Base-by-base conservation (phyloP, 2,797 vertebrate genomes). In the Melanogrammus aeglefinus region DNA sequence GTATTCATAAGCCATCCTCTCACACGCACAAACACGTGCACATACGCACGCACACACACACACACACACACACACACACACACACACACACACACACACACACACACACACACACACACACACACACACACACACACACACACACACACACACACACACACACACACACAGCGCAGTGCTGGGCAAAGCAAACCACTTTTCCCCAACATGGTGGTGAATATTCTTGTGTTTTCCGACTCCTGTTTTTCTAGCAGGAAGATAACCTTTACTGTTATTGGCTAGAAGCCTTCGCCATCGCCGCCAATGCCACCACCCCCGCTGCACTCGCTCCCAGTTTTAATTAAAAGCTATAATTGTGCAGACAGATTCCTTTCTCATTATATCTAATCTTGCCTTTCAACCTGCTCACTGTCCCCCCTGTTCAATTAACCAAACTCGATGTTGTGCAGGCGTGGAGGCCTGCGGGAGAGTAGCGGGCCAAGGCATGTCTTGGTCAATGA, bases 341-440 rank as follows among this genome's bases (percentile, higher is more conserved):
- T 92, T 92, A 92, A 69, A 91, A 88, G 79, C 76, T 85, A 78
- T 88, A 90, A 90, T 90, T 90, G 85, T 84, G 82, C 74, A 79
- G 80, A 82, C 86, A 75, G 86, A 77, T 66, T 81, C 80, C 86
- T 83, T 83, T 86, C 84, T 87, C 83, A 86, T 86, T 85, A 86
- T 83, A 87, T 86, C 81, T 83, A 89, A 88, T 91, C 82, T 90
- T 86, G 86, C 78, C 83, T 79, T 86, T 86, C 86, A 84, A 83
- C 86, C 83, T 83, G 88, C 86, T 88, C 2, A 24, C 85, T 77
- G 77, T 87, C 12, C 35, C 75, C 79, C 73, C 78, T 74, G 78
- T 89, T 91, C 82, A 92, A 83, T 91, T 88, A 88, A 85, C 82
- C 77, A 7, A 84, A 79, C 77, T 57, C 75, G 33, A 73, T 81